Evolutionary conservation across 2,888 invertebrate species (phyloP), one percentile per base, ranked within the genome.

Genomic region (Tenthredo scrophulariae): DNA sequence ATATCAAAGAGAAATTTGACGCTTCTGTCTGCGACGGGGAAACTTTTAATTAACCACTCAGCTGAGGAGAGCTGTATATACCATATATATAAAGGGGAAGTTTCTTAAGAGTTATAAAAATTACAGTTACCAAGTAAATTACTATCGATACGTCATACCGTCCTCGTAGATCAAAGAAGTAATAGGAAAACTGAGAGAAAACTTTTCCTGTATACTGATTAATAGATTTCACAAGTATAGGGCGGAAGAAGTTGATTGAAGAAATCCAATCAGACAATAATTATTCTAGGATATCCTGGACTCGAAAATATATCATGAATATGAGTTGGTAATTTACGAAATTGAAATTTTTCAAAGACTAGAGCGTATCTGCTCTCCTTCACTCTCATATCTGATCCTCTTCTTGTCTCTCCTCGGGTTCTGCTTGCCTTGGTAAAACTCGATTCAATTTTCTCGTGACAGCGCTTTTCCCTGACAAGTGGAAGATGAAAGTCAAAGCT

Each of bases 401-500:
- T 77, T 50, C n/a, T 33, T 29, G 37, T 54, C 77, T 54, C 77
- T 33, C 18, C 40, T 46, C 46, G 33, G 18, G 2, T 43, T 74
- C 18, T 33, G 29, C 77, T 33, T 1, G 67, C 67, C 50, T 18
- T 2, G 9, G 50, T 33, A 6, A 54, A 77, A 50, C 54, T 77
- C 77, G 50, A 77, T 77, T 77, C 77, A 26, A 77, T 77, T 77
- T 54, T 29, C 77, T 33, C 5, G 18, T 33, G 77, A 54, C 77
- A 77, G 46, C 26, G 50, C n/a, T 77, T 77, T 54, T 54, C 29
- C 77, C n/a, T 54, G 77, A 77, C 77, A 50, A 77, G 50, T 54
- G 54, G 33, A 77, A 77, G 77, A 77, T 77, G 77, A 77, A 77
- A 77, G 77, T 77, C 77, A 54, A 77, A 77, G 26, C 77, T 77